Base-by-base conservation (phyloP, 2,888 invertebrate genomes). In the Dascillus cervinus region DNA sequence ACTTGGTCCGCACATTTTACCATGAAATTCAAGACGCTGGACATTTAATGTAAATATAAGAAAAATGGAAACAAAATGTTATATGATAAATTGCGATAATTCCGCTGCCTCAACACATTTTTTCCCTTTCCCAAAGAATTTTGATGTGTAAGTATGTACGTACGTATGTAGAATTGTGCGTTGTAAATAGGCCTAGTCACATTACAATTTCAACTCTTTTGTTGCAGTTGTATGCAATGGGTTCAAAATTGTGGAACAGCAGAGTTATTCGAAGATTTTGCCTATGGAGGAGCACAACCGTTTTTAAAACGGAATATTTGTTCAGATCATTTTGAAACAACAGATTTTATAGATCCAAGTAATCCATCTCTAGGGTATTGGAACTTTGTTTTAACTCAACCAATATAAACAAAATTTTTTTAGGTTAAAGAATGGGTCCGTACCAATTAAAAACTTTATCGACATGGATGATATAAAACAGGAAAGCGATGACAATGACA, bases 211-310 rank as follows among this genome's bases (percentile, higher is more conserved):
- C 17, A 17, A 6, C 5, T 8, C 5, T 17, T 6, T 10, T 20
- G 11, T 30, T 33, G n/a, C 17, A 40, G 40, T 11, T 40, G 40
- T 22, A 23, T 33, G 28, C 8, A 12, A 13, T 40, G 40, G 37
- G 28, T 40, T n/a, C 30, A 40, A 22, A 33, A 22, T 14, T 40
- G 40, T 22, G 27, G 28, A 6, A 30, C 15, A 21, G 13, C 30
- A 10, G 27, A 39, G 22, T 14, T 31, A 15, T 32, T 35, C 22
- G 40, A 40, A 29, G 36, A 39, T 14, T 39, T 40, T 33, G 22
- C 29, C 11, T 37, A 37, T 15, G 28, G 33, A 2, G 40, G 37
- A 13, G 34, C 33, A 17, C 28, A 26, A 11, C 33, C 34, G 2
- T 40, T 37, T 15, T 6, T 31, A 14, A 24, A 32, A 5, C 32